Evolutionary conservation across 2,113 vertebrate genomes (phyloP).

Genomic region (Marmota flaviventris): DNA sequence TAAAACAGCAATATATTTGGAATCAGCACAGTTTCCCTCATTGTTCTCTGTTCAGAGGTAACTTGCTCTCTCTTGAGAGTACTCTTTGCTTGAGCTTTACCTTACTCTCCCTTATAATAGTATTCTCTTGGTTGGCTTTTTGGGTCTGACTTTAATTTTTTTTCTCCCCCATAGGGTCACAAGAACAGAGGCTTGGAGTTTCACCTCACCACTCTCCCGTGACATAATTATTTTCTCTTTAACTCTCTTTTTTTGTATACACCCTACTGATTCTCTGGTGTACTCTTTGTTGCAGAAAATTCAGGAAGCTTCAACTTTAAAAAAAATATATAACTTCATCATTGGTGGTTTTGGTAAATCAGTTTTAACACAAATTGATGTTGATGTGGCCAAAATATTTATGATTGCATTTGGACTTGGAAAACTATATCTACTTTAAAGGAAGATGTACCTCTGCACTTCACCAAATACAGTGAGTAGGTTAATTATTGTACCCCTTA

Average conservation of each 20-base stretch:
- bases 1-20: too few relatives aligned
- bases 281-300: background rate
- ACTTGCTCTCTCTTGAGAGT: too few relatives aligned
- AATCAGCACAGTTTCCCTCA: too few relatives aligned
- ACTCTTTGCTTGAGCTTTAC: too few relatives aligned
- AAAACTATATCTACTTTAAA: background rate
- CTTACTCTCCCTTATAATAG: too few relatives aligned
- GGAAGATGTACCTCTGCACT: background rate
- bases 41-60: too few relatives aligned
- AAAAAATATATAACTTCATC: background rate
- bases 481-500: rapidly evolving
- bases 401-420: background rate
- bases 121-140: too few relatives aligned
- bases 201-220: too few relatives aligned
- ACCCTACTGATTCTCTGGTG: background rate
- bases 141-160: too few relatives aligned
- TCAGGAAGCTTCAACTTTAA: background rate
- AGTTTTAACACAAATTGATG: background rate
- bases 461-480: background rate
- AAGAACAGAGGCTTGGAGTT: too few relatives aligned
- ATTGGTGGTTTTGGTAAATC: background rate
- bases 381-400: background rate
- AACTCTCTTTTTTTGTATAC: background rate
- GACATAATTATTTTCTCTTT: background rate
- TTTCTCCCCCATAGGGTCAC: too few relatives aligned